Evolutionary conservation across 1,140 invertebrate species (phyloP).

Genomic region (Propsilocerus akamusi): DNA sequence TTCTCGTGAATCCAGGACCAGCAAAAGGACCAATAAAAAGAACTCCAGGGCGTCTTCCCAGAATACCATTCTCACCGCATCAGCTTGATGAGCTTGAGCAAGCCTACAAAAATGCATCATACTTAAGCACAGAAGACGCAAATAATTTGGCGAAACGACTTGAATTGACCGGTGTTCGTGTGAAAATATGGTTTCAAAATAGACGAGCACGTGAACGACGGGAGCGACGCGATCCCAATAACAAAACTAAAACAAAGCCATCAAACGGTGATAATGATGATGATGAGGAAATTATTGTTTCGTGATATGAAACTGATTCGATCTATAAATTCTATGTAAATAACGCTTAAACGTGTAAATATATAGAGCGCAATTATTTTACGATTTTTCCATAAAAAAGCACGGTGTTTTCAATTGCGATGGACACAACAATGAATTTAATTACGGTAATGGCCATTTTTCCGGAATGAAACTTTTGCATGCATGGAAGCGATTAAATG

Average conservation of each 20-base stretch:
- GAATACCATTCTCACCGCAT: conserved; percentile 27
- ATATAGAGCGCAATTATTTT: too few species aligned
- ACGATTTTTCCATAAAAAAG: too few species aligned
- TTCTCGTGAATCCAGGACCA: conserved; percentile 11
- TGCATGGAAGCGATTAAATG: too few species aligned
- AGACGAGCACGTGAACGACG: conserved; percentile 48
- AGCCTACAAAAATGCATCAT: conserved; percentile 28
- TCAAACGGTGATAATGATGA: neutral
- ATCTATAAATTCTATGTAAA: too few species aligned
- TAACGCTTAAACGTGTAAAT: too few species aligned
- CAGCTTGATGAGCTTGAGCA: conserved; percentile 26
- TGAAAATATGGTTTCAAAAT: conserved; percentile 77
- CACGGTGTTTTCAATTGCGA: too few species aligned
- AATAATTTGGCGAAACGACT: conserved; percentile 24
- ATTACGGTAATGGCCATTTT: too few species aligned
- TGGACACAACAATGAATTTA: too few species aligned
- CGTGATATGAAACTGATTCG: too few species aligned
- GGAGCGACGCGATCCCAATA: conserved; percentile 25
- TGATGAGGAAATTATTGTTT: neutral
- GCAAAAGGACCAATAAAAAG: conserved; percentile 23
- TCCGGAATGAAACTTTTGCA: too few species aligned
- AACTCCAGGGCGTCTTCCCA: conserved; percentile 29
- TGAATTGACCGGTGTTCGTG: conserved; percentile 29
- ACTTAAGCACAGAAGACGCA: conserved; percentile 30
- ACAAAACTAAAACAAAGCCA: neutral